These are phyloP conservation scores for Ectemnius continuus DNA, from an alignment of 2,888 invertebrate species.

Conservation along the genomic window DNA sequence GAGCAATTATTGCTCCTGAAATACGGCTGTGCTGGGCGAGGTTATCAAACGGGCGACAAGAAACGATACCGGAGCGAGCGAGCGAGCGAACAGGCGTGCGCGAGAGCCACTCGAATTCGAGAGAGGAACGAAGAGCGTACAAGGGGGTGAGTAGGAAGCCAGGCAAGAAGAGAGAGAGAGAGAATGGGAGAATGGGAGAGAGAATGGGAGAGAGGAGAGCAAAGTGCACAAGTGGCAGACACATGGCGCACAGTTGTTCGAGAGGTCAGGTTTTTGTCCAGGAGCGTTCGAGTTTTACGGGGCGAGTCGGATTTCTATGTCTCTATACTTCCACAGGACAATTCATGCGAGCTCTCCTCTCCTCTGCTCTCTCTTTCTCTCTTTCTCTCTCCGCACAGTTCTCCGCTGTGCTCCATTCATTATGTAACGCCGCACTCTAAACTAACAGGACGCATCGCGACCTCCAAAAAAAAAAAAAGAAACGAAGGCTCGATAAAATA, in stretches of 20 bases:
- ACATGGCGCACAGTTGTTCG: slow-evolving; percentile 78
- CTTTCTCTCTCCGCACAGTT: too few relatives aligned
- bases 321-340: slow-evolving; percentile 41
- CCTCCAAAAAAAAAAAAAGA: too few relatives aligned
- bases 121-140: slow-evolving; percentile 27
- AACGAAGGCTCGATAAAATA: too few relatives aligned
- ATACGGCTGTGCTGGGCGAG: background rate
- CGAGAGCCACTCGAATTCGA: slow-evolving; percentile 14
- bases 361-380: too few relatives aligned
- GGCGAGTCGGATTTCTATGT: slow-evolving; percentile 60
- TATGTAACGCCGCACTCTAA: too few relatives aligned
- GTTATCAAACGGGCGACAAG: slow-evolving; percentile 6
- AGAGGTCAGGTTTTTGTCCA: slow-evolving; percentile 77
- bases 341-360: slow-evolving; percentile 19
- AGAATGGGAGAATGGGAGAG: slow-evolving; percentile 36
- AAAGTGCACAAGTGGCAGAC: slow-evolving; percentile 75
- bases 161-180: slow-evolving; percentile 14
- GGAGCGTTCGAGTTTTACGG: slow-evolving; percentile 72
- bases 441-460: too few relatives aligned
- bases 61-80: slow-evolving; percentile 10
- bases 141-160: background rate
- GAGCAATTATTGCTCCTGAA: slow-evolving; percentile 2
- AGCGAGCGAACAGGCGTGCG: slow-evolving; percentile 26
- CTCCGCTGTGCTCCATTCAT: too few relatives aligned
- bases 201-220: slow-evolving; percentile 45